Evolutionary conservation across 2,888 invertebrate species (phyloP), one percentile per base, ranked within the genome.

Genomic region (Eupithecia vulgata): DNA sequence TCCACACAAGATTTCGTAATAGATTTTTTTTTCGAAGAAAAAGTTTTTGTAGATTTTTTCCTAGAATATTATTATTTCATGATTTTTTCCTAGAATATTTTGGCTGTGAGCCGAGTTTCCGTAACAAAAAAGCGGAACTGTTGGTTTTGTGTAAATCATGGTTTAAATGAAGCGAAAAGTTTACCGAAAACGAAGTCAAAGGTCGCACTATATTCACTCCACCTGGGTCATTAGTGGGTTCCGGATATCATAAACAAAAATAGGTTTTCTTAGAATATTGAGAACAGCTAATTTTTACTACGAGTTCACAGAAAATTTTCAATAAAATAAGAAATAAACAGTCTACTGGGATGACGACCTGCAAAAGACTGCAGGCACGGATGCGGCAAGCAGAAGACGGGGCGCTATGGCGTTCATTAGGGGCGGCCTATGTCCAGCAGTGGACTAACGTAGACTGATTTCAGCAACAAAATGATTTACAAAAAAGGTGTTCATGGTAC

Each of bases 71-170:
- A n/a, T n/a, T 17, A 64, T 35, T 61, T 61, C 34, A 61, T 61
- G 34, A 61, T 65, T 40, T 35, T 65, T 67, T 67, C 48, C 13
- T 6, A 35, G 48, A 67, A 48, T 48, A 52, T 52, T n/a, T n/a
- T 67, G 67, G 67, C 52, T 67, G 13, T 48, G 34, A 67, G 48
- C 52, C 67, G 52, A 66, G 65, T 34, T 67, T 67, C 48, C 67
- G 67, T 35, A 12, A 67, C 67, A 30, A 67, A 64, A 48, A 65
- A 25, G 40, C 25, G 21, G 25, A n/a, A 40, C 35, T 40, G 64
- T 64, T 64, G 40, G 12, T 65, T 65, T 65, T 6, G 65, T 40
- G 17, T 40, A 40, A 40, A 65, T 65, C 40, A 40, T 65, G 6
- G 65, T 40, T 34, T 40, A 40, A 40, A 65, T 65, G 65, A 40